These are phyloP conservation scores for Chouioia cunea DNA, from an alignment of 2,888 invertebrate species.

Conservation along the genomic window DNA sequence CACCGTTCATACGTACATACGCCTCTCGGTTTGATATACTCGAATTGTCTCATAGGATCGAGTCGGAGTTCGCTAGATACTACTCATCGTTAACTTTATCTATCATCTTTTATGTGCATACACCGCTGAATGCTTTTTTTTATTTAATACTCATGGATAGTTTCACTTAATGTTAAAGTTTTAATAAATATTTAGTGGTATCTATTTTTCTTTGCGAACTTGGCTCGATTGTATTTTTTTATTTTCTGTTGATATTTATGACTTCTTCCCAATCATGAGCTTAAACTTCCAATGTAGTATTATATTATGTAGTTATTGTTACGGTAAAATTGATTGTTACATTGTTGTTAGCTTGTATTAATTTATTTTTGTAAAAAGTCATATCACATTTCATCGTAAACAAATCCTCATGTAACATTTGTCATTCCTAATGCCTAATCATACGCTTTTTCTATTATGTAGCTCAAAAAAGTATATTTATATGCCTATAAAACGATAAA, in stretches of 20 bases:
- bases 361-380: slow-evolving; percentile 38
- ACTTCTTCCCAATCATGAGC: slow-evolving; percentile 24
- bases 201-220: too few relatives aligned
- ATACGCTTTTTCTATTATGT: slow-evolving; percentile 28
- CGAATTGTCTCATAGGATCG: slow-evolving; percentile 13
- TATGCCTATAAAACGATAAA: neutral
- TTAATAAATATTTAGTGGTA: too few relatives aligned
- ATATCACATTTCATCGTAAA: slow-evolving; percentile 39
- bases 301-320: slow-evolving; percentile 6
- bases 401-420: slow-evolving; percentile 3
- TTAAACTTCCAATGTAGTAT: slow-evolving; percentile 26
- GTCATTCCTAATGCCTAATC: slow-evolving; percentile 39
- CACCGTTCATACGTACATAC: slow-evolving; percentile 22
- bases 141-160: too few relatives aligned
- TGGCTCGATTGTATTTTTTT: too few relatives aligned
- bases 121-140: neutral
- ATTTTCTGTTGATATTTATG: neutral
- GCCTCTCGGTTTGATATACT: neutral
- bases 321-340: slow-evolving; percentile 5
- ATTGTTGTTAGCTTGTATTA: slow-evolving; percentile 20
- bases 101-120: neutral
- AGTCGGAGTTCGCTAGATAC: slow-evolving; percentile 1
- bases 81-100: slow-evolving; percentile 6
- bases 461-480: slow-evolving; percentile 19
- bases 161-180: too few relatives aligned